Evolutionary conservation across 2,113 vertebrate genomes (phyloP).

Genomic region (Oryzias javanicus): DNA sequence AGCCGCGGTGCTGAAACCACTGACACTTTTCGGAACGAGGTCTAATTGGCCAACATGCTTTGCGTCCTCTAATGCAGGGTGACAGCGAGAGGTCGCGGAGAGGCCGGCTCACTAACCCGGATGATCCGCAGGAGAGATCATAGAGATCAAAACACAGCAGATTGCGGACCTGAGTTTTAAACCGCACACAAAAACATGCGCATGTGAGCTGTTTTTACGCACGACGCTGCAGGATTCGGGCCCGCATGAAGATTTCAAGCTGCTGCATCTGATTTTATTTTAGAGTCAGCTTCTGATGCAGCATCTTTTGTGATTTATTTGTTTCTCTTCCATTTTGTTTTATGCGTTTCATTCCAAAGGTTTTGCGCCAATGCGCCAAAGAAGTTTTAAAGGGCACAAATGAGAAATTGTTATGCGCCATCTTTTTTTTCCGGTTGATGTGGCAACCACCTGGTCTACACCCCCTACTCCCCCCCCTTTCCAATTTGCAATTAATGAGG

Average conservation of each 20-base stretch:
- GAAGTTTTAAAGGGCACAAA: constrained; percentile 32
- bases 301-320: too few relatives aligned
- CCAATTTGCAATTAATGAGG: constrained; percentile 52
- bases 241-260: not conserved
- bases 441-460: constrained; percentile 62
- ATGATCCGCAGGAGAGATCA: constrained; percentile 63
- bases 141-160: constrained; percentile 57
- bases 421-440: constrained; percentile 39
- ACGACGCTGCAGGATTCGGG: constrained; percentile 17
- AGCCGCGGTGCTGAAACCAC: constrained; percentile 24
- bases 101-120: constrained; percentile 71
- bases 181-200: constrained; percentile 10
- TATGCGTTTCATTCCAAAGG: too few relatives aligned
- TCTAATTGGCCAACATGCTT: constrained; percentile 69
- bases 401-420: constrained; percentile 19
- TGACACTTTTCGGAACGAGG: constrained; percentile 54
- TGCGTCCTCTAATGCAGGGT: constrained; percentile 64
- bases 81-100: constrained; percentile 71
- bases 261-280: not conserved
- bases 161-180: constrained; percentile 44
- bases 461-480: not conserved
- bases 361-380: not conserved
- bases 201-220: constrained; percentile 42
- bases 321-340: too few relatives aligned
- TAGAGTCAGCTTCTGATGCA: too few relatives aligned